Conservation (phyloP, 2,888 invertebrate species). For the Lasioglossum malachurum region DNA sequence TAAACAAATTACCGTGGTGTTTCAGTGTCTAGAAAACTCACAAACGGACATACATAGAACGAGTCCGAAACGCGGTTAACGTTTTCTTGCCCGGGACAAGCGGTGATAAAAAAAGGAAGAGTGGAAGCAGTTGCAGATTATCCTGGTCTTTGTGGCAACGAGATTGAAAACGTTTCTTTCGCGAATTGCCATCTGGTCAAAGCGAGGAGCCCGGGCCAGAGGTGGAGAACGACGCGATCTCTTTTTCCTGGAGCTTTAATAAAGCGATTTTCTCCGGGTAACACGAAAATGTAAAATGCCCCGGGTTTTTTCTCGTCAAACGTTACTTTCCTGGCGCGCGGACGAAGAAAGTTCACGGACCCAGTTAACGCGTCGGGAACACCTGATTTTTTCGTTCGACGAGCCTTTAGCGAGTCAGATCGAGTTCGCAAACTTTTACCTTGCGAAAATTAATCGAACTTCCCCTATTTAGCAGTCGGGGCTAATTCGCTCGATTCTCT, state of each 20-base stretch:
- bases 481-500: conserved; percentile 1
- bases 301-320: conserved; percentile 11
- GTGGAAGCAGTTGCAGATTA: conserved; percentile 56
- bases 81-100: conserved; percentile 18
- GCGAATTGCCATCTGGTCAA: conserved; percentile 34
- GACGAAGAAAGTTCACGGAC: background rate
- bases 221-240: background rate
- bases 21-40: background rate
- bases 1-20: background rate
- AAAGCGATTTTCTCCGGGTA: background rate
- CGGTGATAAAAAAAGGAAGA: background rate
- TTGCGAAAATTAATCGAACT: background rate
- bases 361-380: background rate
- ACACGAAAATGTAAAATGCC: conserved; percentile 11
- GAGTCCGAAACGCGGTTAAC: background rate
- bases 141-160: conserved; percentile 61
- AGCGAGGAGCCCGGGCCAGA: background rate
- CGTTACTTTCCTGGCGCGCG: background rate
- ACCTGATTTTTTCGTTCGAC: background rate
- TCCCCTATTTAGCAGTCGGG: background rate
- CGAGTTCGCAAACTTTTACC: background rate
- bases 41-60: background rate
- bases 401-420: background rate
- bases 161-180: conserved; percentile 64
- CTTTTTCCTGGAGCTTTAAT: conserved; percentile 18